Conservation (phyloP, 64 coral and sea anemone species). For the Acropora yongei region DNA sequence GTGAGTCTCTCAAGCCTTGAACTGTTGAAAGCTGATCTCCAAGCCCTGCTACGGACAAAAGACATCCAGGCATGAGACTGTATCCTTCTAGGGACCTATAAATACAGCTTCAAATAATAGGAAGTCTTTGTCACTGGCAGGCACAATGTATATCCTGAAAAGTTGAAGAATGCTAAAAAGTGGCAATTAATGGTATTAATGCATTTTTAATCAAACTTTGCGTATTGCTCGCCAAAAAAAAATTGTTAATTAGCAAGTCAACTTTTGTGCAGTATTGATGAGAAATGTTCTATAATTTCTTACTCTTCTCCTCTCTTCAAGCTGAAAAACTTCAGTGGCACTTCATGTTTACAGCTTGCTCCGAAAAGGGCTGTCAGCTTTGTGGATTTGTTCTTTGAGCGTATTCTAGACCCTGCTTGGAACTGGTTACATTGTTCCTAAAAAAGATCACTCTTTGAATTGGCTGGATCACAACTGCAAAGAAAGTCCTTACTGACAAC, state of each 20-base stretch:
- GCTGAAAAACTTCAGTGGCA: slow-evolving; percentile 61
- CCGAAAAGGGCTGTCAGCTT: slow-evolving; percentile 57
- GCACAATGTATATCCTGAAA: not conserved
- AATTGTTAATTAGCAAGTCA: too few species aligned
- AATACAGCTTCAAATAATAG: too few species aligned
- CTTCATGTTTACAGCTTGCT: slow-evolving; percentile 44
- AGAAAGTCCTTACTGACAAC: not conserved
- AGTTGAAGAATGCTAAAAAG: not conserved
- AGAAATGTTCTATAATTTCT: not conserved
- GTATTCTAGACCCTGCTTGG: slow-evolving; percentile 32
- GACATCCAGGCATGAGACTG: too few species aligned
- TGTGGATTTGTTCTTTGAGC: slow-evolving; percentile 28
- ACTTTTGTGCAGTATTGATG: slow-evolving; percentile 6
- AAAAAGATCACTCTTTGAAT: not conserved
- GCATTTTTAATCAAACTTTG: too few species aligned
- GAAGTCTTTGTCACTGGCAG: not conserved
- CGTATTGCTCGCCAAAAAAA: too few species aligned
- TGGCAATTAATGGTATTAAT: not conserved
- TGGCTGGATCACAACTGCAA: not conserved
- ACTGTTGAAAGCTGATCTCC: too few species aligned
- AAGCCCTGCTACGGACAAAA: too few species aligned
- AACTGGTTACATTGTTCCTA: slow-evolving; percentile 27
- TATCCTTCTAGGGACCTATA: too few species aligned
- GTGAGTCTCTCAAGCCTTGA: too few species aligned
- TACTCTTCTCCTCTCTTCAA: slow-evolving; percentile 70